Conservation (phyloP, 2,888 invertebrate genomes). For the Drosophila macrothrix region DNA sequence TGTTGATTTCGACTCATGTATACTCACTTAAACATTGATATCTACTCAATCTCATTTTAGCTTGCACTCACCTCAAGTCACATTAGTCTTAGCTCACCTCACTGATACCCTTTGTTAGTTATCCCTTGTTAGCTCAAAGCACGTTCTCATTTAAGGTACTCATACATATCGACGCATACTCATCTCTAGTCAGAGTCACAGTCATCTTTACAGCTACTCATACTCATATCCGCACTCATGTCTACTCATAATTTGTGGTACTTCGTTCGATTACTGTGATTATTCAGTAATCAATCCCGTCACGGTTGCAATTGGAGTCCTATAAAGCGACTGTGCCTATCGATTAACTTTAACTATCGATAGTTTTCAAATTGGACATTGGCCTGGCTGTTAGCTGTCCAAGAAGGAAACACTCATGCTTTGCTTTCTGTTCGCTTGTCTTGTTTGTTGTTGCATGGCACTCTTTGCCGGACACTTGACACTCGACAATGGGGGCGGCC, state of each 20-base stretch:
- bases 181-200: background rate
- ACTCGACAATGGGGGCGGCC: conserved; percentile 12
- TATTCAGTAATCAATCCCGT: background rate
- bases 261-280: background rate
- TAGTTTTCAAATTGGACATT: conserved; percentile 22
- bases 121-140: background rate
- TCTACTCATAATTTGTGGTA: too few species aligned
- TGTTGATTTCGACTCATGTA: background rate
- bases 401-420: background rate
- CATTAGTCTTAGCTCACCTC: background rate
- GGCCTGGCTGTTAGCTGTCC: conserved; percentile 44
- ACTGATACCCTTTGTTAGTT: background rate
- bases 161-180: background rate
- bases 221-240: background rate
- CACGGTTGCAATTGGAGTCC: background rate
- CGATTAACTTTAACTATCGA: conserved; percentile 15
- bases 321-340: background rate
- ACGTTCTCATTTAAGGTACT: background rate
- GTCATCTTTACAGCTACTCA: background rate
- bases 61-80: background rate
- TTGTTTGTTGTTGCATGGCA: background rate
- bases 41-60: background rate
- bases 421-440: background rate
- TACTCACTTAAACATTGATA: background rate
- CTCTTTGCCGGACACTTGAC: conserved; percentile 11